Conservation (phyloP, 2,888 invertebrate genomes). For the Lamellibrachia columna region DNA sequence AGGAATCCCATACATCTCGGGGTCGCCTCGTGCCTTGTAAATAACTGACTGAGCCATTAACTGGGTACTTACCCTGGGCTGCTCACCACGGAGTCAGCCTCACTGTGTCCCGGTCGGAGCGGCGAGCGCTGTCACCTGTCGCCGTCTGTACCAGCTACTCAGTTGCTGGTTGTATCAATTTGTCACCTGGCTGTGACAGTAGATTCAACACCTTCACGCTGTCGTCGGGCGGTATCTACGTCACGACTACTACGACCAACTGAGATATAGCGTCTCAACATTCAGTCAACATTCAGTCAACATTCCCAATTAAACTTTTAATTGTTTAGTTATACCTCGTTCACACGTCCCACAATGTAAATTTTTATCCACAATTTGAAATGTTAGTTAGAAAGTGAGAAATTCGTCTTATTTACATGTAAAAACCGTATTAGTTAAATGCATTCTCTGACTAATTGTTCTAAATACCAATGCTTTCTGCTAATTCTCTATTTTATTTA, state of each 20-base stretch:
- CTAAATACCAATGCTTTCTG: not conserved
- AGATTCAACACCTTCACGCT: not conserved
- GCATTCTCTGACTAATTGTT: not conserved
- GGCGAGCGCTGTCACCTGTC: not conserved
- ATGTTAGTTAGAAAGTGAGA: not conserved
- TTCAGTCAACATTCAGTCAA: not conserved
- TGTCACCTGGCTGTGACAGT: not conserved
- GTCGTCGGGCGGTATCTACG: not conserved
- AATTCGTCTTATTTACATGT: not conserved
- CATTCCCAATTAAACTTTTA: not conserved
- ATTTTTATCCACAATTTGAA: not conserved
- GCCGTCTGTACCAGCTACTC: not conserved
- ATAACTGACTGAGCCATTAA: not conserved
- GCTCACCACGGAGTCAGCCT: not conserved
- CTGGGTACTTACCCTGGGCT: not conserved
- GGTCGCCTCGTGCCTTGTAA: not conserved
- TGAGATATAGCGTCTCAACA: not conserved
- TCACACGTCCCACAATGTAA: not conserved
- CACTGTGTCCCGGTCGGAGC: not conserved
- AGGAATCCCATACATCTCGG: not conserved
- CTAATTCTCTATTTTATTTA: not conserved
- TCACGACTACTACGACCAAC: not conserved
- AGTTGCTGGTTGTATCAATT: not conserved
- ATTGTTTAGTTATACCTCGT: not conserved
- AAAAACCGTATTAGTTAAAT: not conserved